These are phyloP conservation scores for Antheraea mylitta DNA, from an alignment of 1,140 invertebrate species.

Conservation along the genomic window DNA sequence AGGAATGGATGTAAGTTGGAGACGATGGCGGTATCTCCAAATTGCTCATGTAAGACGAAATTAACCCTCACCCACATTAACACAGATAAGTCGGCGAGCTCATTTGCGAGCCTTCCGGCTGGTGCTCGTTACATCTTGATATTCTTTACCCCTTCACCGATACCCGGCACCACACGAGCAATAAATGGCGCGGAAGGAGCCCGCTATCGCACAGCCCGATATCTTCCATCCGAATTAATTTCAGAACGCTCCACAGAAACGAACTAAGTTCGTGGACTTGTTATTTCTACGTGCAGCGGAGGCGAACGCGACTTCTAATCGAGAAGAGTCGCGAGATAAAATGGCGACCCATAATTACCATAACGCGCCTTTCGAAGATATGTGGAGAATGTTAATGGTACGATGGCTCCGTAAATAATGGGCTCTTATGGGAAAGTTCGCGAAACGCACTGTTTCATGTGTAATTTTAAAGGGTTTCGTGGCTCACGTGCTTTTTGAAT, in stretches of 20 bases:
- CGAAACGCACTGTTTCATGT: conserved; percentile 72
- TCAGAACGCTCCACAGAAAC: conserved; percentile 68
- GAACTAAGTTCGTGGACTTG: conserved; percentile 74
- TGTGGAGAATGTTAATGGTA: conserved; percentile 77
- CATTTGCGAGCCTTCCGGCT: conserved; percentile 77
- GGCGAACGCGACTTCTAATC: conserved; percentile 71
- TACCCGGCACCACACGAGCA: conserved; percentile 71
- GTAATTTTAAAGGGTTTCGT: conserved; percentile 68
- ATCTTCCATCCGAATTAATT: conserved; percentile 79
- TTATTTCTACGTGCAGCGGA: conserved; percentile 68
- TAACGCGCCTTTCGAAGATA: conserved; percentile 75
- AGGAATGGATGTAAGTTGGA: conserved; percentile 44
- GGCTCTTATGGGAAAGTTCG: conserved; percentile 76
- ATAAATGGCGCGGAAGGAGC: conserved; percentile 76
- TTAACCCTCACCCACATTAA: conserved; percentile 76
- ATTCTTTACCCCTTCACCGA: conserved; percentile 77
- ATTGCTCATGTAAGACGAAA: conserved; percentile 75
- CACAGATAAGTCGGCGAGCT: conserved; percentile 75
- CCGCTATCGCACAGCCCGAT: conserved; percentile 72
- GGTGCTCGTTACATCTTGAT: conserved; percentile 76
- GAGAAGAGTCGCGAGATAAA: conserved; percentile 73
- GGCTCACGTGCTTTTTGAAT: conserved; percentile 58
- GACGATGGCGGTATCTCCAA: conserved; percentile 60
- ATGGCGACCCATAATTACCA: conserved; percentile 77
- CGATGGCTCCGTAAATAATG: conserved; percentile 76